A percentile compares a stretch with the other conserved stretches of the same genome.
Evolutionary conservation across 1,140 invertebrate species (phyloP).

Genomic region (Mylabris phalerata): DNA sequence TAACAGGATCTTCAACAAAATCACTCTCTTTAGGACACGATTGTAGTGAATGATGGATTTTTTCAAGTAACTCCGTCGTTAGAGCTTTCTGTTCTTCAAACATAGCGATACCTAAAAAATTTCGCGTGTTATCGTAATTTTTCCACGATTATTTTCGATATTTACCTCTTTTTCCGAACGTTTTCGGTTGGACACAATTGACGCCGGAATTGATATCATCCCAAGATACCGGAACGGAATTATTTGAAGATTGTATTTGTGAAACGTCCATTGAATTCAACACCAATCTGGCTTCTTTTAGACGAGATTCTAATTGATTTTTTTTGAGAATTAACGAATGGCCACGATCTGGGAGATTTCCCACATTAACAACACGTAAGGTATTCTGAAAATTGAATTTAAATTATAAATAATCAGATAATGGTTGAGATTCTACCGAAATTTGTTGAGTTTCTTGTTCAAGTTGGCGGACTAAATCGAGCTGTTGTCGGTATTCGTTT

Average conservation of each 20-base stretch:
- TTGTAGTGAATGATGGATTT: conserved; percentile 64
- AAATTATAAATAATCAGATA: background rate
- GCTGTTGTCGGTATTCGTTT: conserved; percentile 7
- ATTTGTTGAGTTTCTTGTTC: conserved; percentile 4
- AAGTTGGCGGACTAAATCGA: background rate
- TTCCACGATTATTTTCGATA: too few relatives aligned
- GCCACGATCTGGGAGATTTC: conserved; percentile 49
- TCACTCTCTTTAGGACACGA: conserved; percentile 56
- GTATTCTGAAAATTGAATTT: conserved; percentile 37
- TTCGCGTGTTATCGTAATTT: too few relatives aligned
- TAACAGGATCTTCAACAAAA: conserved; percentile 53
- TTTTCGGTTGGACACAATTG: conserved; percentile 46
- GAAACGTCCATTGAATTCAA: conserved; percentile 44
- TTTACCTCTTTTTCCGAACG: conserved; percentile 45
- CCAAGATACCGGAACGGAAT: conserved; percentile 40
- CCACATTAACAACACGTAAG: conserved; percentile 44
- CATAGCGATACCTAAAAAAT: conserved; percentile 43
- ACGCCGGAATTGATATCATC: conserved; percentile 46
- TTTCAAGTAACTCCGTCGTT: conserved; percentile 63
- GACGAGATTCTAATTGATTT: conserved; percentile 40
- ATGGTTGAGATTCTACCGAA: background rate
- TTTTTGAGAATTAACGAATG: conserved; percentile 40
- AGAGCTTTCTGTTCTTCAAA: conserved; percentile 56
- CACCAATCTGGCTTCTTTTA: conserved; percentile 39
- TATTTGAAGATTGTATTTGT: conserved; percentile 30